Percentiles rank a stretch among this genome's conserved stretches.
Conservation (phyloP, 2,113 vertebrate species). For the Suncus etruscus region DNA sequence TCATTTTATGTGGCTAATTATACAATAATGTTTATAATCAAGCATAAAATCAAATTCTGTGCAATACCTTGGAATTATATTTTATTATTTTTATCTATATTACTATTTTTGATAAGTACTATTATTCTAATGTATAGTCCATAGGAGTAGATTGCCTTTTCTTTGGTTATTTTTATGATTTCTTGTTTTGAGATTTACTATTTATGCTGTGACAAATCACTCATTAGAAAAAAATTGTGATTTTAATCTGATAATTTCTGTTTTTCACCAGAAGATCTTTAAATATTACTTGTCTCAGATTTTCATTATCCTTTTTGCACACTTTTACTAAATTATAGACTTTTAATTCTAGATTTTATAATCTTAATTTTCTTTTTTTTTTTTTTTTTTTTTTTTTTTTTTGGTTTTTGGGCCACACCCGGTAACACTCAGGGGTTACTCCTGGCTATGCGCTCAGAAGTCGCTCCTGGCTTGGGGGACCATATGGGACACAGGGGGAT, state of each 20-base stretch:
- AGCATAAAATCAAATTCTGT: not conserved
- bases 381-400: too few species aligned
- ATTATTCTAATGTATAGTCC: not conserved
- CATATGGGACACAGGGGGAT: too few species aligned
- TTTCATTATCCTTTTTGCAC: not conserved
- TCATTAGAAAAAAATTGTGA: conserved; percentile 4
- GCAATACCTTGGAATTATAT: not conserved
- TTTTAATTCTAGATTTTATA: not conserved
- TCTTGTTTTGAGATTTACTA: conserved; percentile 24
- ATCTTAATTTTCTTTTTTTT: not conserved
- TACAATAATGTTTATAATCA: not conserved
- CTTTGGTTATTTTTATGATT: conserved; percentile 6
- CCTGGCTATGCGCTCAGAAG: too few species aligned
- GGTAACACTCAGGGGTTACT: too few species aligned
- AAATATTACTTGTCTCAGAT: not conserved
- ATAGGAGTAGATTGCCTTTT: not conserved
- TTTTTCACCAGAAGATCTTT: not conserved
- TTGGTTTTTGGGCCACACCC: too few species aligned
- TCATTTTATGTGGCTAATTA: not conserved
- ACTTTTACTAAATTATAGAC: not conserved
- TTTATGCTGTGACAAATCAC: not conserved
- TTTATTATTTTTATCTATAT: conserved; percentile 4
- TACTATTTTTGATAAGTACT: not conserved
- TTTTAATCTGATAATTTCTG: not conserved
- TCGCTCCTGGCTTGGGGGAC: too few species aligned